Evolutionary conservation across 37 sponge, comb jelly and placozoan species (phyloP), one percentile per base, ranked within the genome.

Genomic region (Hexactinellida sp.): DNA sequence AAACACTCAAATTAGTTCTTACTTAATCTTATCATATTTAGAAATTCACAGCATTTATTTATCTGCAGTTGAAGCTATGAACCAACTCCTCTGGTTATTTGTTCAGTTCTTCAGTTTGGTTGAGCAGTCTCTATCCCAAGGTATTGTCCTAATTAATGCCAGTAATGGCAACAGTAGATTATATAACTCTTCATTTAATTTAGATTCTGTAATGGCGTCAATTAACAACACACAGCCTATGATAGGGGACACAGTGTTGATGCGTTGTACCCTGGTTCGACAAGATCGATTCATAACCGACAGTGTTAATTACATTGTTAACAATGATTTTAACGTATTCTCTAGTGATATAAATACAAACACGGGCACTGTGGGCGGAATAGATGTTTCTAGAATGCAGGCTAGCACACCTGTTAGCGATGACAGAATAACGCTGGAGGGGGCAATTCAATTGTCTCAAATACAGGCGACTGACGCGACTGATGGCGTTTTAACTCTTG

Each of bases 271-370:
- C 3, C 76, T 63, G 28, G 34, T 63, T 10, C 3, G 76, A 63
- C 32, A 63, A n/a, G 5, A 63, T 7, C 76, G 25, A 23, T 63
- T 63, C 76, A 63, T 7, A 32, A 63, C 28, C 5, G 76, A 63
- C 19, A 63, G 32, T 23, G 76, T 63, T 10, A 63, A n/a, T 63
- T 63, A 63, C 76, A 63, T 63, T n/a, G 76, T 63, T 63, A 63
- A 63, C 76, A 23, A 63, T 63, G 76, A 10, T 25, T 63, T 63
- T n/a, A 63, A 63, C 76, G 76, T 63, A 63, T 10, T 25, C 13
- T 63, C 76, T 10, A 63, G 76, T 63, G 21, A 25, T 10, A 32
- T 63, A 1, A 63, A 63, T n/a, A n/a, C 32, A n/a, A 28, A 63
- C 76, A 21, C 76, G 5, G 76, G 76, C 19, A 63, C 76, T 32